Conservation (phyloP, 2,888 invertebrate species). For the Myopa tessellatipennis region DNA sequence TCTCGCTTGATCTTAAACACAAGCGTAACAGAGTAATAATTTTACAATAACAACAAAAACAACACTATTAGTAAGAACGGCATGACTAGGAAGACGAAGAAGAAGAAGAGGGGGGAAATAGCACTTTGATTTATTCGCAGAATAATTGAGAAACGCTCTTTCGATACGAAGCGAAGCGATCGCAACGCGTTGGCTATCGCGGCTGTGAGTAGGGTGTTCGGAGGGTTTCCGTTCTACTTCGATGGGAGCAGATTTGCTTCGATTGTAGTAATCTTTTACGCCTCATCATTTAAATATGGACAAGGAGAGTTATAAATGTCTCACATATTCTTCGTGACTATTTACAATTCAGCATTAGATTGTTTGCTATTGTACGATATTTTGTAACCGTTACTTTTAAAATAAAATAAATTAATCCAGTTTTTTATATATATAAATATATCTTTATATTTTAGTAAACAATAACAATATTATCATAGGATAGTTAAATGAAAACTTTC, state of each 20-base stretch:
- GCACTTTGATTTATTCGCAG: slow-evolving; percentile 50
- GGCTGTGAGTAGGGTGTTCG: not conserved
- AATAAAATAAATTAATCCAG: not conserved
- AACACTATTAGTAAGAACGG: slow-evolving; percentile 8
- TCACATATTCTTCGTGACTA: not conserved
- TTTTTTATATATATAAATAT: not conserved
- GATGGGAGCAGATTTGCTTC: not conserved
- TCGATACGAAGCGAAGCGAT: slow-evolving; percentile 30
- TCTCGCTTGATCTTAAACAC: slow-evolving; percentile 47
- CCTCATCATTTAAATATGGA: not conserved
- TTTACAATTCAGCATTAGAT: not conserved
- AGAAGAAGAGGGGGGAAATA: slow-evolving; percentile 31
- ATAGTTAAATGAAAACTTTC: no score
- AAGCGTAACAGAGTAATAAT: slow-evolving; percentile 44
- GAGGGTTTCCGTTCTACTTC: not conserved
- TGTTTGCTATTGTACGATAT: no score
- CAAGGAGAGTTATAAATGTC: not conserved
- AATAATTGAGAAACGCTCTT: slow-evolving; percentile 46
- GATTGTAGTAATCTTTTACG: not conserved
- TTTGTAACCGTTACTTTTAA: no score
- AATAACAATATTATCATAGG: no score
- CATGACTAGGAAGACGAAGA: not conserved
- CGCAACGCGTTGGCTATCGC: not conserved
- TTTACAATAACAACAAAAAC: slow-evolving; percentile 14
- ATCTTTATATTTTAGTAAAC: not conserved